Base-by-base conservation (phyloP, 2,113 vertebrate species). In the Macrotus californicus region DNA sequence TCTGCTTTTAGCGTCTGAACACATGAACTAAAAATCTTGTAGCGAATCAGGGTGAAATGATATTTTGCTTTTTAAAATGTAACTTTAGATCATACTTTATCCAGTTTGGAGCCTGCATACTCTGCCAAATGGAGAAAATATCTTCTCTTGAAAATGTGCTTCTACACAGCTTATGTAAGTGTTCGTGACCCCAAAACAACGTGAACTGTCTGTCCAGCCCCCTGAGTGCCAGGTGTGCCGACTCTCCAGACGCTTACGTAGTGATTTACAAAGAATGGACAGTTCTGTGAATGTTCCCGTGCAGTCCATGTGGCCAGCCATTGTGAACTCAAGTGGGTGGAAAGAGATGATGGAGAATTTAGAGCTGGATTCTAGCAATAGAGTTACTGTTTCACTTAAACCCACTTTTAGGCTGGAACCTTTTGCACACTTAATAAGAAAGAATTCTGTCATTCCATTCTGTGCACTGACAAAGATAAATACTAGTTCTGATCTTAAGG, bases 81-180 rank as follows among this genome's bases (percentile, higher is more conserved):
- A 76, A 96, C 97, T 97, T 87, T 94, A 99, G 99, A 99, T 98
- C 99, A 99, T 98, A 99, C 98, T 24, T 98, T 99, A 95, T 99
- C 99, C 98, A 99, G 99, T 95, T 98, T 99, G 99, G 99, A 99
- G 92, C 99, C 99, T 67, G 96, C 98, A 73, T 99, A 98, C 97
- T 99, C 99, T 96, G 98, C 98, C 93, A 99, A 99, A 98, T 99
- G 99, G 99, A 99, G 99, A 98, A 99, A 99, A 95, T 99, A 99
- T 72, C 98, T 99, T 75, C 99, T 99, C 97, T 98, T 99, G 97
- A 99, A 99, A 98, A 99, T 98, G 97, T 98, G 98, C 97, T 99
- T 99, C 97, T 99, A 99, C 98, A 99, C 99, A 98, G 99, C 99
- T 91, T 99, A 99, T 13, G 99, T 99, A 97, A 99, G 99, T 99